Evolutionary conservation across 2,113 vertebrate genomes (phyloP).

Genomic region (Hippocampus guttulatus): DNA sequence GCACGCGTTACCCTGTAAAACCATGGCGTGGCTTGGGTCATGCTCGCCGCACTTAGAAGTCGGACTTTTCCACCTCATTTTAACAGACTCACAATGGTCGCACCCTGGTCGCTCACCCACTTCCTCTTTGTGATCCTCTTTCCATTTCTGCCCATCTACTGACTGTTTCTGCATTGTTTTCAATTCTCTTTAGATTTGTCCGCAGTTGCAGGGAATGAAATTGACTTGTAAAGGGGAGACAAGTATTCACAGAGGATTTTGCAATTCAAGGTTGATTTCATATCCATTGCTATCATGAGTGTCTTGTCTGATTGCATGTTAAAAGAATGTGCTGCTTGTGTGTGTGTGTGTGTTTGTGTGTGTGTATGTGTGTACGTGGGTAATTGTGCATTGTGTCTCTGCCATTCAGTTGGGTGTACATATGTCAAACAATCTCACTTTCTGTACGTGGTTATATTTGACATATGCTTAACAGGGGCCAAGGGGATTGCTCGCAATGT

Average conservation of each 20-base stretch:
- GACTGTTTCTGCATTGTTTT: constrained; percentile 32
- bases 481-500: constrained; percentile 38
- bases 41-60: constrained; percentile 27
- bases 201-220: constrained; percentile 60
- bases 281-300: constrained; percentile 56
- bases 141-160: constrained; percentile 22
- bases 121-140: constrained; percentile 27
- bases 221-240: constrained; percentile 66
- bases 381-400: constrained; percentile 38
- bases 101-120: constrained; percentile 25
- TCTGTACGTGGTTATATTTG: constrained; percentile 70
- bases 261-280: constrained; percentile 71
- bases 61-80: constrained; percentile 55
- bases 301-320: constrained; percentile 65
- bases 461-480: constrained; percentile 71
- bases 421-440: constrained; percentile 61
- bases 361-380: constrained; percentile 23
- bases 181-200: constrained; percentile 64
- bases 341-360: constrained; percentile 22
- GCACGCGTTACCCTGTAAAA: constrained; percentile 18
- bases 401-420: constrained; percentile 60
- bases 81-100: constrained; percentile 27
- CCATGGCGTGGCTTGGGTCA: constrained; percentile 6
- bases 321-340: constrained; percentile 37
- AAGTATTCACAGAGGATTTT: constrained; percentile 65